A percentile compares a stretch with the other conserved stretches of the same genome.
Evolutionary conservation across 2,113 vertebrate genomes (phyloP).

Genomic region (Pomatostomus ruficeps): DNA sequence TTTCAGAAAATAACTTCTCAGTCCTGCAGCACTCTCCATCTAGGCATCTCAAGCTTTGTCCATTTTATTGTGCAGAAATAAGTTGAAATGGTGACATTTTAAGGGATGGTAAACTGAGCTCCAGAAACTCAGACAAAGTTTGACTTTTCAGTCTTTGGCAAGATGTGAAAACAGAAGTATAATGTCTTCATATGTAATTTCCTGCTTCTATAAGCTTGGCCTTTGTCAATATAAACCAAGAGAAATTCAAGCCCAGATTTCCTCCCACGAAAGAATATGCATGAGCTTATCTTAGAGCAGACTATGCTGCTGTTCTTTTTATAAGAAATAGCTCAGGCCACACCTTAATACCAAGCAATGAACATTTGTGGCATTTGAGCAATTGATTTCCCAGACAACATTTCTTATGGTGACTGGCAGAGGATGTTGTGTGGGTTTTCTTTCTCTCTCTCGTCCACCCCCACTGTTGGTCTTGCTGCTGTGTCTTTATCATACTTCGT

Average conservation of each 20-base stretch:
- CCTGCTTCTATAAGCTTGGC: neutral
- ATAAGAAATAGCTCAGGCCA: conserved; percentile 23
- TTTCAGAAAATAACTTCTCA: neutral
- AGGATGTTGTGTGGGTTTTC: neutral
- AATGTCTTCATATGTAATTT: neutral
- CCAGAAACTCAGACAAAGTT: neutral
- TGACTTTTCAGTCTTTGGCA: neutral
- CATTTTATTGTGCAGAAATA: neutral
- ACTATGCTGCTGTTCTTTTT: neutral
- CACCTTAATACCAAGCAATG: conserved; percentile 32
- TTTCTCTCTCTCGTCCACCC: neutral
- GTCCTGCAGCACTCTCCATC: neutral
- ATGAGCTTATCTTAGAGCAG: neutral
- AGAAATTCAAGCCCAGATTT: neutral
- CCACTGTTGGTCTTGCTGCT: neutral
- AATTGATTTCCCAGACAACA: conserved; percentile 16
- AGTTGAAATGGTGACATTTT: neutral
- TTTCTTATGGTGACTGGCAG: conserved; percentile 11
- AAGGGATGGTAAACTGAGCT: neutral
- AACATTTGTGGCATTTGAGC: conserved; percentile 32
- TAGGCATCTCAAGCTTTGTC: neutral
- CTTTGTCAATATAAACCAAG: neutral
- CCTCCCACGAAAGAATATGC: neutral
- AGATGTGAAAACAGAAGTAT: neutral
- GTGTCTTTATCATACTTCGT: neutral